A percentile compares a stretch with the other conserved stretches of the same genome.
Evolutionary conservation across 2,113 vertebrate genomes (phyloP).

Genomic region (Lasiurus cinereus): DNA sequence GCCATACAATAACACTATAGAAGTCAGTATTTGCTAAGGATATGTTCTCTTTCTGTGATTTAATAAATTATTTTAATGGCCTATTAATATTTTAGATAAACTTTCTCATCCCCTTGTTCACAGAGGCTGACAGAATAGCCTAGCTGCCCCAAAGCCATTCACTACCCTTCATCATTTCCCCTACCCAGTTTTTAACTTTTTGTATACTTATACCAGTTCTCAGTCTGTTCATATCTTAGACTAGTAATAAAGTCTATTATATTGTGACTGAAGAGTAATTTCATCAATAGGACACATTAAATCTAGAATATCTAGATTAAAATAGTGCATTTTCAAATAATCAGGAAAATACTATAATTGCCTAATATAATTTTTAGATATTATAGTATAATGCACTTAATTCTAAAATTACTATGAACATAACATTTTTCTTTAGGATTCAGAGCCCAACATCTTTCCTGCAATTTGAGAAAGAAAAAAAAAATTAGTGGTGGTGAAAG

Average conservation of each 20-base stretch:
- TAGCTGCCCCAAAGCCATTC: too few species aligned
- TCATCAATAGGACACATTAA: not conserved
- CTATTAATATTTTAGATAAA: too few species aligned
- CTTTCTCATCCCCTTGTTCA: too few species aligned
- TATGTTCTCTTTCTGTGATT: too few species aligned
- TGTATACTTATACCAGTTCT: not conserved
- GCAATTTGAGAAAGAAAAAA: not conserved
- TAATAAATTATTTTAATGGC: too few species aligned
- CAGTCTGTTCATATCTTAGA: not conserved
- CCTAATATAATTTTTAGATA: not conserved
- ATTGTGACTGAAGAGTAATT: not conserved
- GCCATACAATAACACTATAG: too few species aligned
- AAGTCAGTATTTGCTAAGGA: too few species aligned
- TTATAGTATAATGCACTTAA: not conserved
- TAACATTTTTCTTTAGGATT: not conserved
- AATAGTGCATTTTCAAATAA: not conserved
- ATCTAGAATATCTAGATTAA: slow-evolving; percentile 34
- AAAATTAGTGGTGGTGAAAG: not conserved
- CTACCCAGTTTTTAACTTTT: not conserved
- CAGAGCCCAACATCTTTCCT: not conserved
- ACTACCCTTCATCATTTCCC: too few species aligned
- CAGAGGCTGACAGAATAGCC: too few species aligned
- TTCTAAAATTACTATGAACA: not conserved
- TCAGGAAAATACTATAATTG: not conserved
- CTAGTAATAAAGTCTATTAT: not conserved